Percentiles rank a stretch among this genome's conserved stretches.
phyloP scores from a whole-genome alignment of 2,797 vertebrate species.

The Sphenopsis melanotis region DNA sequence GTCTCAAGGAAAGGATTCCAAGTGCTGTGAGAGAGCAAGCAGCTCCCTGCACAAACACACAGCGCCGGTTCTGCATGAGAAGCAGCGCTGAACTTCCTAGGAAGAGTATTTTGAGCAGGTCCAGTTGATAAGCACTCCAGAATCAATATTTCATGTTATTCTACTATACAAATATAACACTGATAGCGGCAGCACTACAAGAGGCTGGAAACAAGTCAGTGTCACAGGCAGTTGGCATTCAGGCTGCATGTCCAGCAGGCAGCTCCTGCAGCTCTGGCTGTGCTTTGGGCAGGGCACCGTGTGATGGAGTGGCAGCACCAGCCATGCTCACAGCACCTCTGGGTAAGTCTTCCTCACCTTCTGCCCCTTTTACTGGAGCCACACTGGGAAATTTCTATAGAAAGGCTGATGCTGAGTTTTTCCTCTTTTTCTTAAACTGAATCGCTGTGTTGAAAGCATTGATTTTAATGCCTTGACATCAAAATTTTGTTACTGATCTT shows the following conservation, averaged over 20 bases:
- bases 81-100: not conserved
- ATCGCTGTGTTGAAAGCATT: not conserved
- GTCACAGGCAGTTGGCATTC: slow-evolving; percentile 4
- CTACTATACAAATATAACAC: slow-evolving; percentile 17
- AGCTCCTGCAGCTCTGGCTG: not conserved
- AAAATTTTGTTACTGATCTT: not conserved
- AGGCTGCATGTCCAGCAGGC: not conserved
- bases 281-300: not conserved
- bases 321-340: not conserved
- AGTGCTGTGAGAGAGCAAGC: not conserved
- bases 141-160: slow-evolving; percentile 55
- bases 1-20: not conserved
- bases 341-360: not conserved
- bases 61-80: not conserved
- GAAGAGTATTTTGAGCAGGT: slow-evolving; percentile 9
- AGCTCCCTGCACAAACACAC: not conserved
- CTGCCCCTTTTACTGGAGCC: not conserved
- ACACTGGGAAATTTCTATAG: not conserved
- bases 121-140: slow-evolving; percentile 27
- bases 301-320: not conserved
- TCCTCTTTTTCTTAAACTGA: not conserved
- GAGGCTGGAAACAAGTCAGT: not conserved
- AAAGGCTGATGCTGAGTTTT: not conserved
- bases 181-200: not conserved
- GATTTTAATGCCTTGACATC: not conserved